Base-by-base conservation (phyloP, 2,888 invertebrate genomes). In the Eupithecia dodoneata region DNA sequence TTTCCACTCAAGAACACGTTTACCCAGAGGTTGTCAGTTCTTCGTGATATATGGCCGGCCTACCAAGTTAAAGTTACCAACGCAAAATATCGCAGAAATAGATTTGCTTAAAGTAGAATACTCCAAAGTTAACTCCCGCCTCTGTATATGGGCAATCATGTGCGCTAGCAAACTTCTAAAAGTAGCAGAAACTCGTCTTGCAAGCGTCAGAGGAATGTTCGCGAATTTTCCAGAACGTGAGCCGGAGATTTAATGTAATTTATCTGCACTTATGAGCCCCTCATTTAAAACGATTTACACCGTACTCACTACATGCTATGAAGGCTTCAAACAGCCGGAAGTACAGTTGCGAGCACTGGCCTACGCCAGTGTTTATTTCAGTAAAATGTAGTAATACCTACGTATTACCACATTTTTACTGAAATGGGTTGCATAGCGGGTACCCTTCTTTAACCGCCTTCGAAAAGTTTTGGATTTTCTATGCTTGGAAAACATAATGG, bases 201-300 rank as follows among this genome's bases (percentile, higher is more conserved):
- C 78, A 79, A 72, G 80, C 75, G 77, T 70, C 82, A 83, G 79
- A 80, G 78, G 78, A 77, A 80, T 79, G 75, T 79, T 87, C 87
- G 86, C 86, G 87, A 91, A 91, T 92, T 91, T 92, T 90, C 89
- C 88, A 87, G 87, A 87, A 89, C 89, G 88, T 90, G 88, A 88
- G 87, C 85, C 84, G 87, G 85, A 88, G 90, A 91, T 91, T 91
- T 91, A 89, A 91, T 90, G 89, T 91, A 91, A 92, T 92, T 92
- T 92, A 92, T 92, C 88, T 91, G 87, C 90, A 89, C 92, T 91
- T 89, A 88, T 90, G 91, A 87, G 87, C 87, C 88, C 86, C 90
- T 89, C 89, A 90, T 90, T 91, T 91, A 87, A 89, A 91, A 89
- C 89, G 90, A 89, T 90, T 92, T 89, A 88, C 89, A 86, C 88